A percentile compares a stretch with the other conserved stretches of the same genome.
These are phyloP conservation scores for Chelmon rostratus DNA, from an alignment of 2,797 vertebrate species.

Conservation along the genomic window DNA sequence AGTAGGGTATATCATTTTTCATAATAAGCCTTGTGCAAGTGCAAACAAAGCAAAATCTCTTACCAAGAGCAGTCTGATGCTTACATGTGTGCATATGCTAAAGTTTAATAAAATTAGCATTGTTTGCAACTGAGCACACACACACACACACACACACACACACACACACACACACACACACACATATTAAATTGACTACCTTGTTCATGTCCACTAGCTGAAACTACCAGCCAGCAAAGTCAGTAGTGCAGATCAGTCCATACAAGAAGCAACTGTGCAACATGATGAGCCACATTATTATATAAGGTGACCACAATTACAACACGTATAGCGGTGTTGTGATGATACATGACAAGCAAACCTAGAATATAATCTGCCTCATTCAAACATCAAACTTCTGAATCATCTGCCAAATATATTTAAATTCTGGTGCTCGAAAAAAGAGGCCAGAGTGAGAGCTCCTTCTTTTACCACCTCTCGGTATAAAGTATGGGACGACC, in stretches of 20 bases:
- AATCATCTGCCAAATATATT: neutral
- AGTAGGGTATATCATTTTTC: neutral
- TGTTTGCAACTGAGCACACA: neutral
- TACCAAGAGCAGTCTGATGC: neutral
- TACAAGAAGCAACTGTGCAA: neutral
- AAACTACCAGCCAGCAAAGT: too few species aligned
- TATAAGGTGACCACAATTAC: neutral
- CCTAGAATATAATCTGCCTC: neutral
- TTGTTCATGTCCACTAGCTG: too few species aligned
- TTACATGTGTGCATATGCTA: neutral
- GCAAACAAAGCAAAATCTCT: neutral
- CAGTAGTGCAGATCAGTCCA: too few species aligned
- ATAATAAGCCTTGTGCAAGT: neutral
- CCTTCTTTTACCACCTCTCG: neutral
- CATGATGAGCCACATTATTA: neutral
- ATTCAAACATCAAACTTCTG: neutral
- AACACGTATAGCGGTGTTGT: neutral
- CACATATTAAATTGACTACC: too few species aligned
- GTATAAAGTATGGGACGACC: neutral
- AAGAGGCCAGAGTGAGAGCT: constrained; percentile 48
- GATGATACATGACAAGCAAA: neutral
- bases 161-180: too few species aligned
- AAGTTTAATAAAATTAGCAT: neutral
- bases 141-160: too few species aligned
- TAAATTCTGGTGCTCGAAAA: neutral